Conservation (phyloP, 2,797 vertebrate genomes). For the Muscicapa striata region DNA sequence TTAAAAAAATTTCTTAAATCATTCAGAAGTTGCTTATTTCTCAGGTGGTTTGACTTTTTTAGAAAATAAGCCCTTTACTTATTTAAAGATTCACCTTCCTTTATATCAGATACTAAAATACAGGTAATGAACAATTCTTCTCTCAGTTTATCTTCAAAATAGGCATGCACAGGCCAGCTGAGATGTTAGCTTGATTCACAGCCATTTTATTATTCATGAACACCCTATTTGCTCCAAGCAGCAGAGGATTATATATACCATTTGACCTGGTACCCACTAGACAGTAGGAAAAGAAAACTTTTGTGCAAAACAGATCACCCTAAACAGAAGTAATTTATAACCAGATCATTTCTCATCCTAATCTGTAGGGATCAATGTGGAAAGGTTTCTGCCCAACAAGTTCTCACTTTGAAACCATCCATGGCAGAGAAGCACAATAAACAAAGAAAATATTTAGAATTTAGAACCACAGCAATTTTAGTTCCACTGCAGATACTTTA, state of each 20-base stretch:
- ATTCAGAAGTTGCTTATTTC: neutral
- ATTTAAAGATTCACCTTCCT: neutral
- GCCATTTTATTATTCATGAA: conserved; percentile 31
- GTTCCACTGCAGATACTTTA: neutral
- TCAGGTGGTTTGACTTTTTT: neutral
- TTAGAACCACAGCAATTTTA: neutral
- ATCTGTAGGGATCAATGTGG: neutral
- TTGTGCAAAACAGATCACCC: neutral
- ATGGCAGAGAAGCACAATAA: neutral
- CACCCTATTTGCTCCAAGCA: neutral
- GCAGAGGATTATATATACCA: neutral
- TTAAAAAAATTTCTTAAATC: neutral
- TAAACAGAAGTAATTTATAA: conserved; percentile 25
- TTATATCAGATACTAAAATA: neutral
- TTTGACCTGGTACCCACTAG: conserved; percentile 38
- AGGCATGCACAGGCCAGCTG: neutral
- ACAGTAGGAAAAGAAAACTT: conserved; percentile 13
- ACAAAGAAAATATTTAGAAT: neutral
- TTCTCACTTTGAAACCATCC: neutral
- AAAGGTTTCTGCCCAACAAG: neutral
- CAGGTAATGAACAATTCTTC: neutral
- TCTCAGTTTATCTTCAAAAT: neutral
- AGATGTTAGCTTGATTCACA: neutral
- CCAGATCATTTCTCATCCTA: neutral
- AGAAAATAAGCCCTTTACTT: neutral